These are phyloP conservation scores for Tinea semifulvella DNA, from an alignment of 2,888 invertebrate genomes.

Conservation along the genomic window DNA sequence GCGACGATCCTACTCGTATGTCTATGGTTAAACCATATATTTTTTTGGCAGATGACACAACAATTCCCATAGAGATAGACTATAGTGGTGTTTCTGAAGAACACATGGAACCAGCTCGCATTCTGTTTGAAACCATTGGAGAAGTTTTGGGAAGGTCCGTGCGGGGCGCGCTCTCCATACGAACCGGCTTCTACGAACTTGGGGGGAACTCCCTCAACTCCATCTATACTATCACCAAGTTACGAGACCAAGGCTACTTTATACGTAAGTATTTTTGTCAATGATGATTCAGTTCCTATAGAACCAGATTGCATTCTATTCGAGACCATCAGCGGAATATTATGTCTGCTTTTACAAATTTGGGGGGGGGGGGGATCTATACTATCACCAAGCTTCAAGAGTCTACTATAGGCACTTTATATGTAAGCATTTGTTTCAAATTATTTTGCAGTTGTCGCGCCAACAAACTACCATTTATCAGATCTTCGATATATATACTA, in stretches of 20 bases:
- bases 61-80: conserved; percentile 70
- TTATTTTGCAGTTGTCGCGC: no score
- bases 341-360: no score
- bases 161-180: conserved; percentile 67
- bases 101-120: conserved; percentile 69
- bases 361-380: no score
- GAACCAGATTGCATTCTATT: no score
- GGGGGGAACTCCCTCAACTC: conserved; percentile 91
- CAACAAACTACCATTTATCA: no score
- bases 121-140: conserved; percentile 78
- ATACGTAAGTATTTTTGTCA: conserved; percentile 64
- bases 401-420: no score
- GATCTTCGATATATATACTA: no score
- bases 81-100: conserved; percentile 69
- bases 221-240: conserved; percentile 79
- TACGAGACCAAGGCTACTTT: conserved; percentile 79
- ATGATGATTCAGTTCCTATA: background rate
- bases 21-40: background rate
- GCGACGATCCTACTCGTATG: no score
- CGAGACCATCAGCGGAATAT: no score
- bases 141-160: conserved; percentile 73
- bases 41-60: conserved; percentile 48
- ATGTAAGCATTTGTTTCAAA: no score
- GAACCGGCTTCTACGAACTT: conserved; percentile 82
- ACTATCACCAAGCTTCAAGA: no score